Evolutionary conservation across 2,888 invertebrate genomes (phyloP), one percentile per base, ranked within the genome.

Genomic region (Oscheius myriophilus): DNA sequence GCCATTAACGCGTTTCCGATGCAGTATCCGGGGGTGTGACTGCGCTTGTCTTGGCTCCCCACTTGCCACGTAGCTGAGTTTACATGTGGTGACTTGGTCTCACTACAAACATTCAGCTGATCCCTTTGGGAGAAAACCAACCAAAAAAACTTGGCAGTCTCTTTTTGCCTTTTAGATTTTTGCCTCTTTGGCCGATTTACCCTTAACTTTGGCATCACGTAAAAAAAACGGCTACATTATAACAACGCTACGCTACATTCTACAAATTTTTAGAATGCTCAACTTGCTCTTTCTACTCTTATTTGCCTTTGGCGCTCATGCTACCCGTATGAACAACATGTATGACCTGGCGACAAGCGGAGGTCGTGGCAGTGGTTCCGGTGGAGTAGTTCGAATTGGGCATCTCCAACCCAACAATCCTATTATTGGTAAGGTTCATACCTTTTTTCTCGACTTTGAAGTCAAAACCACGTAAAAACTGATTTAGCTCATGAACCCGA

Each of bases 371-470:
- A 16, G 18, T 3, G 61, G 46, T 9, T 61, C 61, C 1, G 61
- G 61, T 2, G 75, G 76, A 55, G 63, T 79, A 7, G 77, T 79
- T 23, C 53, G 69, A 62, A 75, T 80, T 39, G 81, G 78, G 9
- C 81, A 81, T 67, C 73, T 81, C 18, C 77, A 72, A 53, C 81
- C 81, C 11, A 57, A 69, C n/a, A 79, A 77, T 42, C 77, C 78
- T 12, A 70, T 71, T 42, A 79, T 81, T 55, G 76, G 71, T 63
- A 53, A 26, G 25, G 18, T 39, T 23, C n/a, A n/a, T n/a, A n/a
- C n/a, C n/a, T n/a, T n/a, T n/a, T n/a, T n/a, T n/a, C n/a, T n/a
- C n/a, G n/a, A n/a, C n/a, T n/a, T n/a, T n/a, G n/a, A n/a, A n/a
- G n/a, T n/a, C n/a, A n/a, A n/a, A n/a, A n/a, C n/a, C n/a, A n/a